phyloP scores from a whole-genome alignment of 2,888 invertebrate genomes.

The Zootermopsis nevadensis region DNA sequence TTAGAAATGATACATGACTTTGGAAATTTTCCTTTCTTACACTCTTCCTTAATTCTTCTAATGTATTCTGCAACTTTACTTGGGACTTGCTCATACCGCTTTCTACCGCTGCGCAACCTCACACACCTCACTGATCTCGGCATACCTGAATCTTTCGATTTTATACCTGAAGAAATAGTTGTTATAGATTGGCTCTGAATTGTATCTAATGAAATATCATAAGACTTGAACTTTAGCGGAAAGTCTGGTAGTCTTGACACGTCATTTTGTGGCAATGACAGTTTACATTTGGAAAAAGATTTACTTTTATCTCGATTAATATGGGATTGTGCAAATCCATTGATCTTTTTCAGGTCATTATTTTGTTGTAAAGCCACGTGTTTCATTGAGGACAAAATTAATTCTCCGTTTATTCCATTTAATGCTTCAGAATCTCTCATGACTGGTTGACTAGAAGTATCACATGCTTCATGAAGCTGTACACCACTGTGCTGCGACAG shows the following conservation, averaged over 20 bases:
- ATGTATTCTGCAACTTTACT: constrained; percentile 58
- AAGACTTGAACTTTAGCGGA: constrained; percentile 40
- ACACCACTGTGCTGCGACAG: neutral
- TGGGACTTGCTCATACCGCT: constrained; percentile 56
- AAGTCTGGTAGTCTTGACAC: constrained; percentile 53
- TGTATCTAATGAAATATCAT: constrained; percentile 38
- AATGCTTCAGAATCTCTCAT: neutral
- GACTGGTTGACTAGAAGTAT: neutral
- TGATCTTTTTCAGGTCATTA: neutral
- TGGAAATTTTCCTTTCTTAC: constrained; percentile 14
- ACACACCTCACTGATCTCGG: constrained; percentile 55
- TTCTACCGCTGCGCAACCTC: constrained; percentile 53
- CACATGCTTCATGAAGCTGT: neutral
- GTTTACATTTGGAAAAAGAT: constrained; percentile 39
- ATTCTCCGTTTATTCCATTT: neutral
- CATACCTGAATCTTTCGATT: constrained; percentile 56
- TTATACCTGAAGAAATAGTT: constrained; percentile 52
- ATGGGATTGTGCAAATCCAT: neutral
- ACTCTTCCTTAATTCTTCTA: constrained; percentile 54
- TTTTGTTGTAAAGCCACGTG: neutral
- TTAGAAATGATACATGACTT: neutral
- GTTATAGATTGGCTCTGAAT: constrained; percentile 46
- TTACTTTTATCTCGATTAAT: neutral
- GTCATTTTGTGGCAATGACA: constrained; percentile 55
- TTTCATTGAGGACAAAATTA: neutral